Evolutionary conservation across 2,113 vertebrate species (phyloP).

Genomic region (Hymenochirus boettgeri): DNA sequence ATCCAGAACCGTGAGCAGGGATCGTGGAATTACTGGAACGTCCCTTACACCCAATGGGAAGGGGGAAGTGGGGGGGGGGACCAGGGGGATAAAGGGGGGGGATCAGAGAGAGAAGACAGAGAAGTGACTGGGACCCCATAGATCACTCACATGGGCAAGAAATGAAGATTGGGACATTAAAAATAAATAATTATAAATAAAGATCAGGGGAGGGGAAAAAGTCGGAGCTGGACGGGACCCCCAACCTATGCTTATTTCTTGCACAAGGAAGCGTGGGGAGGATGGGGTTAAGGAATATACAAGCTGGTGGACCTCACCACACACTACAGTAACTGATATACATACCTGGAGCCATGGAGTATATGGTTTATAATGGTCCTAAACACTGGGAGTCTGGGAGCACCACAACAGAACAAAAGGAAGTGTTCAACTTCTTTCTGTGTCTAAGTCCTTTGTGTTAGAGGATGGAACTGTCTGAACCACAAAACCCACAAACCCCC

Average conservation of each 20-base stretch:
- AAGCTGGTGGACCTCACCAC: conserved; percentile 85
- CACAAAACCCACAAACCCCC: no score
- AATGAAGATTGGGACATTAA: conserved; percentile 3
- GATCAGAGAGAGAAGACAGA: conserved; percentile 62
- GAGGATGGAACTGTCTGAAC: neutral
- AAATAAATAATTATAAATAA: no score
- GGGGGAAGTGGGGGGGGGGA: neutral
- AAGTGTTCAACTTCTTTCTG: neutral
- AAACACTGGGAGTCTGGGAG: conserved; percentile 18
- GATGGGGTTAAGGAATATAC: conserved; percentile 80
- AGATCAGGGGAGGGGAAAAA: neutral
- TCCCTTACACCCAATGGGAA: conserved; percentile 70
- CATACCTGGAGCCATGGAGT: conserved; percentile 68
- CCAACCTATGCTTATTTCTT: conserved; percentile 54
- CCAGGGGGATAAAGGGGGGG: neutral
- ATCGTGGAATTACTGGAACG: conserved; percentile 97
- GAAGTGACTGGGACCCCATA: conserved; percentile 54
- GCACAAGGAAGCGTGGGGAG: conserved; percentile 58
- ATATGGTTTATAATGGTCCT: conserved; percentile 36
- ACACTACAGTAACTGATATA: conserved; percentile 83
- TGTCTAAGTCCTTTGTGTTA: neutral
- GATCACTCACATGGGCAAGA: conserved; percentile 6
- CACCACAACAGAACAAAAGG: conserved; percentile 30
- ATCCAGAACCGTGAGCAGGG: conserved; percentile 95
- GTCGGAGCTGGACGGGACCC: conserved; percentile 10